Evolutionary conservation across 2,888 invertebrate genomes (phyloP), one percentile per base, ranked within the genome.

Genomic region (Uloborus plumipes): DNA sequence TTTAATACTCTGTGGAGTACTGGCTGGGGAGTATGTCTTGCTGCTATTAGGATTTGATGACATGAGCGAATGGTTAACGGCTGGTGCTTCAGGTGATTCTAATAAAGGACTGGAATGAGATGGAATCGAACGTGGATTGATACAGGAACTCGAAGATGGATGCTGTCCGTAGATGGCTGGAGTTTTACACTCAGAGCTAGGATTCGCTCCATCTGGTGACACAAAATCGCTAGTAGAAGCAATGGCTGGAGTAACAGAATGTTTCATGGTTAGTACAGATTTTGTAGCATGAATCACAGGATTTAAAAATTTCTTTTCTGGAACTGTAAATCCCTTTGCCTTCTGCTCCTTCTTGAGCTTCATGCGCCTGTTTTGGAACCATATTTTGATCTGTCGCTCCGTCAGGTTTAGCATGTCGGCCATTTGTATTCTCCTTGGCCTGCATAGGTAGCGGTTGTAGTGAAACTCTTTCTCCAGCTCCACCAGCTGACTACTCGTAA

Each of bases 341-440:
- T 82, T 84, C 53, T 71, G 75, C 20, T 84, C 84, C 16, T 84
- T 84, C 58, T 84, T 84, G 69, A 66, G 78, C 26, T 84, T 84
- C 84, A 84, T 84, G 16, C 84, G 65, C 14, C 84, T 66, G 39
- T 84, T 84, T 39, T 84, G 84, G 62, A 84, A 84, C 84, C 84
- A 84, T 31, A 84, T 82, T 67, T 84, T 84, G 70, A 84, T 84
- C 26, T 84, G 84, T 11, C 84, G 77, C 73, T 84, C 84, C 6
- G 81, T 78, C 7, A 84, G 82, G 39, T 74, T 81, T 14, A 84
- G 71, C 18, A 82, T 58, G 9, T 77, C 49, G 1, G 84, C 84
- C 78, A 84, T 78, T 59, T 84, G 82, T 22, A 84, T 80, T 65
- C 84, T 58, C 6, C 84, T 62, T 0, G 84, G 84, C 18, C 84